Conservation (phyloP, 2,797 vertebrate species). For the Malurus splendens region DNA sequence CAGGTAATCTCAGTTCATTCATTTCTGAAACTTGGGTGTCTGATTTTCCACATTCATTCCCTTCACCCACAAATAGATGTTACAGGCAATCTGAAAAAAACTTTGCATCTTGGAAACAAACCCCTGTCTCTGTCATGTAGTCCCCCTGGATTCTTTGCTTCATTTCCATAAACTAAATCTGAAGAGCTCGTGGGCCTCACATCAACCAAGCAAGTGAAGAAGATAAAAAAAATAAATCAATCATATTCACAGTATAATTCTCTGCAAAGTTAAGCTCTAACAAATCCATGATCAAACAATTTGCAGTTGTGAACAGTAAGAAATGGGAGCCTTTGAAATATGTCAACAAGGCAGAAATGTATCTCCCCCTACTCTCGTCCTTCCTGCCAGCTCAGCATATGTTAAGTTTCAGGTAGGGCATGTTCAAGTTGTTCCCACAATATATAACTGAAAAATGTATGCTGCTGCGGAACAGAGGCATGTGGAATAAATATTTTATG, state of each 20-base stretch:
- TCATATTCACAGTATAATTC: neutral
- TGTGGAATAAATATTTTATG: neutral
- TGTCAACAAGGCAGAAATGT: neutral
- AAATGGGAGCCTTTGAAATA: conserved; percentile 14
- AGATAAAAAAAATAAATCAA: neutral
- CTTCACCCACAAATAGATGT: neutral
- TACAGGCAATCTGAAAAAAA: neutral
- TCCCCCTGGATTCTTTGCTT: neutral
- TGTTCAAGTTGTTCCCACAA: conserved; percentile 23
- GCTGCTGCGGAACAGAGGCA: neutral
- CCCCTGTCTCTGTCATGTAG: neutral
- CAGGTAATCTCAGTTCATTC: neutral
- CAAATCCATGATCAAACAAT: neutral
- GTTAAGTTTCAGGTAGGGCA: neutral
- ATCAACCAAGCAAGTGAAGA: neutral
- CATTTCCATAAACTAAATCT: neutral
- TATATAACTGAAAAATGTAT: neutral
- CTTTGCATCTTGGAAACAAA: neutral
- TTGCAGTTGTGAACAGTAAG: conserved; percentile 17
- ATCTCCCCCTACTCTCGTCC: neutral
- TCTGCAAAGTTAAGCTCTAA: neutral
- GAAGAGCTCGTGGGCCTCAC: neutral
- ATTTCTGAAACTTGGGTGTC: neutral
- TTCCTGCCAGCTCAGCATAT: neutral
- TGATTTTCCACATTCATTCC: neutral